Evolutionary conservation across 2,888 invertebrate species (phyloP).

Genomic region (Pyralis farinalis): DNA sequence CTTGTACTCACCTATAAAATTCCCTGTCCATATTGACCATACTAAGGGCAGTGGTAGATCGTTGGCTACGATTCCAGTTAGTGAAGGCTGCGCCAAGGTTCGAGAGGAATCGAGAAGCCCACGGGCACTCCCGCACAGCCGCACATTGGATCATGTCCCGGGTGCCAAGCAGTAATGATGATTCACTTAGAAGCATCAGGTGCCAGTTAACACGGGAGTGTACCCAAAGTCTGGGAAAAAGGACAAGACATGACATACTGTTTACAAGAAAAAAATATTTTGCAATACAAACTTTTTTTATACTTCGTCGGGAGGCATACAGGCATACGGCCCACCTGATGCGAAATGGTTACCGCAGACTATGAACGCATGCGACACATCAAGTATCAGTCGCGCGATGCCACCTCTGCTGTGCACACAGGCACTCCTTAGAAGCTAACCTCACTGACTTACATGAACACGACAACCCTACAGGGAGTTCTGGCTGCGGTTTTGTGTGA

Average conservation of each 20-base stretch:
- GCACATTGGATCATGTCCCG: constrained; percentile 52
- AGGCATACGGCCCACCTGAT: neutral
- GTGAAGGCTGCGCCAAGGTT: constrained; percentile 46
- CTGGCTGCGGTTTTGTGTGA: no score
- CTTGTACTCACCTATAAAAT: constrained; percentile 41
- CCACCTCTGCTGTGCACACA: no score
- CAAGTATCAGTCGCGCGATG: no score
- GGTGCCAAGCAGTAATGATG: constrained; percentile 45
- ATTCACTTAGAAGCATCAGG: constrained; percentile 50
- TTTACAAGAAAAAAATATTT: no score
- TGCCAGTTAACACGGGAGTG: constrained; percentile 59
- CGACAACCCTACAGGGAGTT: no score
- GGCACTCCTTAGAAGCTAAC: no score
- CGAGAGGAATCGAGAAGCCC: constrained; percentile 50
- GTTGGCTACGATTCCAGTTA: constrained; percentile 45
- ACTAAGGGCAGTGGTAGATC: constrained; percentile 25
- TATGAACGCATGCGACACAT: no score
- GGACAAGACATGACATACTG: no score
- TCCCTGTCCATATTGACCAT: constrained; percentile 35
- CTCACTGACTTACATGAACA: no score
- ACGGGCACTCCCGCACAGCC: constrained; percentile 54
- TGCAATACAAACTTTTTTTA: no score
- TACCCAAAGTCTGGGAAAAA: constrained; percentile 54
- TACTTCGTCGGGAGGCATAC: no score
- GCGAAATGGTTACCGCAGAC: no score